Percentiles rank a stretch among this genome's conserved stretches.
Conservation (phyloP, 2,888 invertebrate genomes). For the Cosmopolites sordidus region DNA sequence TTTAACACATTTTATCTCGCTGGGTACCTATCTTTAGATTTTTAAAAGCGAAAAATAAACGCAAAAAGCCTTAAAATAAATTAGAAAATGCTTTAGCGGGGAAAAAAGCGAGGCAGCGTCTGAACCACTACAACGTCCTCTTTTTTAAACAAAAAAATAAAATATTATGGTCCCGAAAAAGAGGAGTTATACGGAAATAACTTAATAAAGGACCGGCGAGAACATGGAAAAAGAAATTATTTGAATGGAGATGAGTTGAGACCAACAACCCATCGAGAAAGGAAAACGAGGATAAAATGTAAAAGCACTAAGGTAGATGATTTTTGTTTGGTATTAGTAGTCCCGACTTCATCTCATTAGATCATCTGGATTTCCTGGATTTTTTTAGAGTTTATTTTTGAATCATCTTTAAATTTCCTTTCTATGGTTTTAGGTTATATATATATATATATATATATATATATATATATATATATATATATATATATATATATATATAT, state of each 20-base stretch:
- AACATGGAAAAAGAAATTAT: slow-evolving; percentile 23
- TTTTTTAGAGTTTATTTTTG: no score
- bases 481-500: no score
- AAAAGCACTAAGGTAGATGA: slow-evolving; percentile 40
- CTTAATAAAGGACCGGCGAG: slow-evolving; percentile 18
- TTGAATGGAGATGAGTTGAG: slow-evolving; percentile 17
- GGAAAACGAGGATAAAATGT: slow-evolving; percentile 29
- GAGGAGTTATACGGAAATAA: slow-evolving; percentile 18
- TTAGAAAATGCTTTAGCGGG: not conserved
- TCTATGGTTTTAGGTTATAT: no score
- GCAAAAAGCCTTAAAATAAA: not conserved
- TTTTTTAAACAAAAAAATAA: slow-evolving; percentile 10
- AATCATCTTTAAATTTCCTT: no score
- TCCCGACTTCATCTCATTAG: no score
- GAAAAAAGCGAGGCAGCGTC: not conserved
- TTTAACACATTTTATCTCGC: no score
- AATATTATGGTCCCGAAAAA: slow-evolving; percentile 18
- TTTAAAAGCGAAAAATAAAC: no score
- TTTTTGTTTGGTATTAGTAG: not conserved
- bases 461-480: no score
- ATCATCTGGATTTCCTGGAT: no score
- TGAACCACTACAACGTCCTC: not conserved
- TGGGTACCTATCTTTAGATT: no score
- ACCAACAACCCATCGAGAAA: not conserved
- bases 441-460: no score